A percentile compares a stretch with the other conserved stretches of the same genome.
These are phyloP conservation scores for Panurus biarmicus DNA, from an alignment of 2,113 vertebrate species.

Conservation along the genomic window DNA sequence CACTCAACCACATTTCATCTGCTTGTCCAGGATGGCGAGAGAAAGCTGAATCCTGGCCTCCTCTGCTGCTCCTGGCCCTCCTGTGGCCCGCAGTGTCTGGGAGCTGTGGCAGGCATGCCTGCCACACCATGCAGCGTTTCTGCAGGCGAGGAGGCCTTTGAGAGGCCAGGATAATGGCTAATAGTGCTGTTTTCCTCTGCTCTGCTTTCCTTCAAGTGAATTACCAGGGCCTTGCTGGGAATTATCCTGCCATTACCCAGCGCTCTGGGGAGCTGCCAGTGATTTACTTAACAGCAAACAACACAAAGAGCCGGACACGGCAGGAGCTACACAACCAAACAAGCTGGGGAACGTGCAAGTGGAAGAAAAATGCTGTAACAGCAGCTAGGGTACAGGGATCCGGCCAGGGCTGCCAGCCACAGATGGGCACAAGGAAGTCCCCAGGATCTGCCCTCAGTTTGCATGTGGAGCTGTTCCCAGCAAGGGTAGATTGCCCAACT, in stretches of 20 bases:
- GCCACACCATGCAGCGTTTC: rapidly evolving
- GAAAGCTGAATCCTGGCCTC: background rate
- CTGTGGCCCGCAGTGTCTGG: background rate
- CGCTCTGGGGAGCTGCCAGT: conserved; percentile 50
- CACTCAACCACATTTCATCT: background rate
- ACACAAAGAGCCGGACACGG: conserved; percentile 49
- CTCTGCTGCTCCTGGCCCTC: background rate
- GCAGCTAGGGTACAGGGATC: background rate
- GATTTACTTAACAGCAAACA: conserved; percentile 63
- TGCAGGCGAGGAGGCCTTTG: conserved; percentile 25
- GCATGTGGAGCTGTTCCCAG: background rate
- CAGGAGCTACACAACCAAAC: background rate
- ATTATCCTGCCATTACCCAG: conserved; percentile 61
- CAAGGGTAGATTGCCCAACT: rapidly evolving
- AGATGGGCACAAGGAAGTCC: background rate
- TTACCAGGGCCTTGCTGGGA: conserved; percentile 59
- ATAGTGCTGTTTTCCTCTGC: conserved; percentile 60
- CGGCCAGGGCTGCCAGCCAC: background rate
- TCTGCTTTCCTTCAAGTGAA: conserved; percentile 65
- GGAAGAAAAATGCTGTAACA: conserved; percentile 6
- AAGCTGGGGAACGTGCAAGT: conserved; percentile 8
- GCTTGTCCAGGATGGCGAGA: background rate
- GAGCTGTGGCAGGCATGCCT: background rate
- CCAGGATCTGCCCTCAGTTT: background rate
- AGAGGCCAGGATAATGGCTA: conserved; percentile 53